Evolutionary conservation across 2,113 vertebrate species (phyloP), one percentile per base, ranked within the genome.

Genomic region (Plestiodon gilberti): DNA sequence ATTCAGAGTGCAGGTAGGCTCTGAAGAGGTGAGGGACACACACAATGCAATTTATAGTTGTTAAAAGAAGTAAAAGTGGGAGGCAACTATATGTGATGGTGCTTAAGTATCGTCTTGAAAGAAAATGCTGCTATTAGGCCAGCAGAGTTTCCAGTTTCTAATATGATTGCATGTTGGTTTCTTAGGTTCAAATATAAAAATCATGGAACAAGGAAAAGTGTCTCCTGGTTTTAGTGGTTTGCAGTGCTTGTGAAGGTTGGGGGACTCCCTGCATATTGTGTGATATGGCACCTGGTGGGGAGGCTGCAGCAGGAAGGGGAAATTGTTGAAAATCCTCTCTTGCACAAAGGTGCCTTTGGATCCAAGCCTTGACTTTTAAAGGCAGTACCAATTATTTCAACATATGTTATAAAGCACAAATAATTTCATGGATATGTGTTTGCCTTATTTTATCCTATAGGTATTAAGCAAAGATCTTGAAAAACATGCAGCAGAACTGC

Each of bases 401-500:
- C 4, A 22, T 40, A 30, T 10, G 61, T 35, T 73, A 73, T 13
- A 35, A 33, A 33, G 20, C 10, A 59, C 30, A 40, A 18, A 81
- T 2, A 67, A 17, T 59, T 67, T 79, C 67, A 70, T 59, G 28
- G 64, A 40, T 14, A 3, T 79, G 1, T 28, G 17, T 38, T 79
- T 62, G 52, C 23, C 38, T 64, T n/a, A 65, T 75, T 67, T 85
- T 61, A 22, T 70, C 90, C 14, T 23, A 30, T 84, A 99, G 99
- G 98, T 99, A 67, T 94, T 99, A 91, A 99, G 98, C 10, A 95
- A 96, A 89, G 99, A 99, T 95, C 96, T 99, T 11, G 98, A 99
- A 95, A 97, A 95, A 75, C 97, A 98, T 48, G 99, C 97, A 73
- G 97, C 97, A 52, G 97, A 98, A 93, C 95, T 99, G 81, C 97